Evolutionary conservation across 1,140 invertebrate species (phyloP).

Genomic region (Drosophila novamexicana): DNA sequence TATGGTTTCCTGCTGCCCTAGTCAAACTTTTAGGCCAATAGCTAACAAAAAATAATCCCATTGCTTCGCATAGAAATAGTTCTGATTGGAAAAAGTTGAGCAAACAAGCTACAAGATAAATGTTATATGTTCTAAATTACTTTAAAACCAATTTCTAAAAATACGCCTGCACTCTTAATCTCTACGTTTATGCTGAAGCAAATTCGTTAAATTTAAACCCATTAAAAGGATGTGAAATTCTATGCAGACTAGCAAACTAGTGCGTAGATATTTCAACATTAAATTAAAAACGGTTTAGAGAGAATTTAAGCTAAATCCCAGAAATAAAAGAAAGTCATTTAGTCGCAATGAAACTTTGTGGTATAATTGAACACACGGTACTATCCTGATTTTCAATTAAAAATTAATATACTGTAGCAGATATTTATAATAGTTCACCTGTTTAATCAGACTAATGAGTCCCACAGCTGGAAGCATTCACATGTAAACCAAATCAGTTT

Average conservation of each 20-base stretch:
- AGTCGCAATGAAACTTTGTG: too few species aligned
- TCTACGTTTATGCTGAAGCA: not conserved
- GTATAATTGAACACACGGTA: too few species aligned
- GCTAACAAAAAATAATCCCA: slow-evolving; percentile 1
- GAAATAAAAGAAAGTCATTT: too few species aligned
- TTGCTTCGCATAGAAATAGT: slow-evolving; percentile 28
- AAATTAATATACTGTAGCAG: not conserved
- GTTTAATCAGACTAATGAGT: slow-evolving; percentile 12
- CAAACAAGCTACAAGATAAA: not conserved
- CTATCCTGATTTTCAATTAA: not conserved
- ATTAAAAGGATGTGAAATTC: not conserved
- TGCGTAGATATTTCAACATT: too few species aligned
- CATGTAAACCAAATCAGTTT: slow-evolving; percentile 31
- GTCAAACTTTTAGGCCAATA: slow-evolving; percentile 43
- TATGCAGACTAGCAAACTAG: too few species aligned
- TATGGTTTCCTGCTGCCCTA: slow-evolving; percentile 26
- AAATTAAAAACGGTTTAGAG: too few species aligned
- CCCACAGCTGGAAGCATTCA: slow-evolving; percentile 12
- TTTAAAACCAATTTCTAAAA: slow-evolving; percentile 6
- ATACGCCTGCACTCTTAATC: not conserved
- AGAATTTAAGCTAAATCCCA: too few species aligned
- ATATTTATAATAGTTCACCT: slow-evolving; percentile 2
- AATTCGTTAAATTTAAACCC: not conserved
- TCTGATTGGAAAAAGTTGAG: slow-evolving; percentile 1
- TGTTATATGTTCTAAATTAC: slow-evolving; percentile 7